Conservation (phyloP, 2,797 vertebrate species). For the Agapornis canus region DNA sequence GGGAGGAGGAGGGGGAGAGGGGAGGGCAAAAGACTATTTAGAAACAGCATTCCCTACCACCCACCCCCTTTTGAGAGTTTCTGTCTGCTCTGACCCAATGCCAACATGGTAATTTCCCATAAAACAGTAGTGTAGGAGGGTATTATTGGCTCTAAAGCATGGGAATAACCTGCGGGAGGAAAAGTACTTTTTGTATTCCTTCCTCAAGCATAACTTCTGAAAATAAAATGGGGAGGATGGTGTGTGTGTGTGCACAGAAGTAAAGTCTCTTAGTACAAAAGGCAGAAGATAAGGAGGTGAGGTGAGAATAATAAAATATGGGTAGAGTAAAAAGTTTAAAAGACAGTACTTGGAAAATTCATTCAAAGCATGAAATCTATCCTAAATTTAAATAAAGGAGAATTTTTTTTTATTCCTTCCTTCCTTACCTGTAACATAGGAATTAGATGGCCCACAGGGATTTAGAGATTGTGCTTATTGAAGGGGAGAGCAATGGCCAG, state of each 20-base stretch:
- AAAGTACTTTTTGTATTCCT: not conserved
- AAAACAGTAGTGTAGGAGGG: conserved; percentile 45
- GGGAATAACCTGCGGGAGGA: conserved; percentile 57
- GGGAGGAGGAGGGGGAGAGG: not conserved
- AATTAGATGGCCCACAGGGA: not conserved
- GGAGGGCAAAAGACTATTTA: not conserved
- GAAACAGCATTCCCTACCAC: not conserved
- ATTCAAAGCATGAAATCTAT: not conserved
- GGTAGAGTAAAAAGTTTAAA: not conserved
- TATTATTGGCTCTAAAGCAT: conserved; percentile 51
- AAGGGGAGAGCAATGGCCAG: not conserved
- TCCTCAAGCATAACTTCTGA: not conserved
- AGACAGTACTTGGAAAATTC: not conserved
- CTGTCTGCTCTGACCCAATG: conserved; percentile 24
- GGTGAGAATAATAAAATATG: not conserved
- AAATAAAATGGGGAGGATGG: not conserved
- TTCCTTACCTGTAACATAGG: not conserved
- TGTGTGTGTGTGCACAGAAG: not conserved
- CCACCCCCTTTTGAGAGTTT: not conserved
- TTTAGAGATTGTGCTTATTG: not conserved
- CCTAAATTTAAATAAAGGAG: not conserved
- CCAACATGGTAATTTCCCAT: conserved; percentile 39
- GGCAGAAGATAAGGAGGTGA: not conserved
- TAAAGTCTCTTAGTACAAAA: not conserved
- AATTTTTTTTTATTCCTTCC: not conserved